Evolutionary conservation across 2,113 vertebrate species (phyloP).

Genomic region (Morone saxatilis): DNA sequence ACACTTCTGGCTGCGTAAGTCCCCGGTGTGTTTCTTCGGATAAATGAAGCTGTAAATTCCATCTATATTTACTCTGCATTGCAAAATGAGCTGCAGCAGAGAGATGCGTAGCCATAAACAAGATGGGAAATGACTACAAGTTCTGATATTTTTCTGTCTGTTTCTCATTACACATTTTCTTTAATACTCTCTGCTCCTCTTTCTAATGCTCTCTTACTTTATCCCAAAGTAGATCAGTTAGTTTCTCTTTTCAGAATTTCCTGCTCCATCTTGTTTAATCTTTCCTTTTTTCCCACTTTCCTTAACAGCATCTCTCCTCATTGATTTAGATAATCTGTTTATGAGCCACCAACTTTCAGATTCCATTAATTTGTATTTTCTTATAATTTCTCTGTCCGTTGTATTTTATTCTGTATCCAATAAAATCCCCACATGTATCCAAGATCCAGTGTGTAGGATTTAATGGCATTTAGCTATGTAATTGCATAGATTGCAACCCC

Average conservation of each 20-base stretch:
- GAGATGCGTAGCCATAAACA: background rate
- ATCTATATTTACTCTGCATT: conserved; percentile 1
- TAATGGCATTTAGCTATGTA: too few species aligned
- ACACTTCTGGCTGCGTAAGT: background rate
- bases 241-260: background rate
- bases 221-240: background rate
- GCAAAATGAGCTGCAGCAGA: background rate
- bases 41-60: background rate
- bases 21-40: background rate
- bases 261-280: background rate
- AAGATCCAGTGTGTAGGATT: too few species aligned
- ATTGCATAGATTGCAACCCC: too few species aligned
- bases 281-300: background rate
- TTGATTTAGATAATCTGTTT: too few species aligned
- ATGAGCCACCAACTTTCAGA: too few species aligned
- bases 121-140: background rate
- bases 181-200: background rate
- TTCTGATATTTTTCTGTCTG: background rate
- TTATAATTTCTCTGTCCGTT: background rate
- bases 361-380: background rate
- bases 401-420: too few species aligned
- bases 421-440: too few species aligned
- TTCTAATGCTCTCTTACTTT: background rate
- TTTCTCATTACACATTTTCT: conserved; percentile 6
- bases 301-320: background rate